Conservation (phyloP, 2,888 invertebrate genomes). For the Acrobasis suavella region DNA sequence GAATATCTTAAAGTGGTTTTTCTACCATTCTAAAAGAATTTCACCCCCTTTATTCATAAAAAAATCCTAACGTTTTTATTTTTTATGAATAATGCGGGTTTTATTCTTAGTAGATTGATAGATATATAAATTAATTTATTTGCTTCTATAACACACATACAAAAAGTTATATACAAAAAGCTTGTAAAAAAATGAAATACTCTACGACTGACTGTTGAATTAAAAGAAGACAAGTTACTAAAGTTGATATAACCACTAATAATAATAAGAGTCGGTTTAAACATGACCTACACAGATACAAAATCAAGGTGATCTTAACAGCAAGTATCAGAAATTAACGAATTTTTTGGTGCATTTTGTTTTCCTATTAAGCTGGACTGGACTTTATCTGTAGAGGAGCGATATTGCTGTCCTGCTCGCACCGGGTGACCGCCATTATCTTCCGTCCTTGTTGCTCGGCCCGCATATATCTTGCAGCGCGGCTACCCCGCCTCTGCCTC, state of each 20-base stretch:
- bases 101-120: too few species aligned
- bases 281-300: slow-evolving; percentile 17
- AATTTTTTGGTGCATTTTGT: slow-evolving; percentile 69
- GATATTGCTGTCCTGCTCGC: slow-evolving; percentile 42
- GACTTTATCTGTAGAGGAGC: slow-evolving; percentile 56
- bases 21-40: too few species aligned
- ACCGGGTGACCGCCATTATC: slow-evolving; percentile 35
- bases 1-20: too few species aligned
- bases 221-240: too few species aligned
- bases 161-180: too few species aligned
- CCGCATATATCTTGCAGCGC: slow-evolving; percentile 64
- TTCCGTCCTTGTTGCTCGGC: slow-evolving; percentile 45
- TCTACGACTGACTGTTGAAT: too few species aligned
- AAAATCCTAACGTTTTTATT: too few species aligned
- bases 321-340: slow-evolving; percentile 53
- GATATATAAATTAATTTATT: too few species aligned
- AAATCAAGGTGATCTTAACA: slow-evolving; percentile 56
- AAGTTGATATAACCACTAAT: neutral
- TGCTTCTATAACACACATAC: too few species aligned
- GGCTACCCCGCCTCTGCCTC: slow-evolving; percentile 74
- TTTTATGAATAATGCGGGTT: too few species aligned
- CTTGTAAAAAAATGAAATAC: too few species aligned
- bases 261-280: neutral
- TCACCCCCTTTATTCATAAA: too few species aligned
- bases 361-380: slow-evolving; percentile 59